phyloP scores from a whole-genome alignment of 2,888 invertebrate species.

The Drosophila paramelanica region DNA sequence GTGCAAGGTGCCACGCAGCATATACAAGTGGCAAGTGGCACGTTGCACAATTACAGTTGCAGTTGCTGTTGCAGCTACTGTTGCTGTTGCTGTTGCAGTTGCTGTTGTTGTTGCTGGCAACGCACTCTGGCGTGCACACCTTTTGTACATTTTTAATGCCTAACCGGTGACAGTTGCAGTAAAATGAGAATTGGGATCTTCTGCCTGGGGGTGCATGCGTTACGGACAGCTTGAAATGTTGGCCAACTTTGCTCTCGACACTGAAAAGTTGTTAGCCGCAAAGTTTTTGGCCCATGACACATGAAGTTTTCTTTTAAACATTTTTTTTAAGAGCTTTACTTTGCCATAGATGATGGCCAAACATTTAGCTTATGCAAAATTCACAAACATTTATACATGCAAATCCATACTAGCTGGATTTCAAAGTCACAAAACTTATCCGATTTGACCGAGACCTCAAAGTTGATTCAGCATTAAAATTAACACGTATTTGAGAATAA shows the following conservation, averaged over 20 bases:
- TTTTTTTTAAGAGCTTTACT: too few species aligned
- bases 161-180: conserved; percentile 8
- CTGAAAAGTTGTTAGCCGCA: conserved; percentile 8
- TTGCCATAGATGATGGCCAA: not conserved
- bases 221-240: conserved; percentile 4
- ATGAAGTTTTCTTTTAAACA: too few species aligned
- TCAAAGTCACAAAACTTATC: too few species aligned
- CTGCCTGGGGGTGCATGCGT: not conserved
- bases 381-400: too few species aligned
- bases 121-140: conserved; percentile 35
- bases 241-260: conserved; percentile 11
- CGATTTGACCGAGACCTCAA: too few species aligned
- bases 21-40: conserved; percentile 6
- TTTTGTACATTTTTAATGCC: conserved; percentile 48
- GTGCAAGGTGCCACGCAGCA: not conserved
- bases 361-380: not conserved
- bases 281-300: conserved; percentile 1
- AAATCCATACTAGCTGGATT: too few species aligned
- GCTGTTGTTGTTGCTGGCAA: conserved; percentile 7
- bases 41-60: conserved; percentile 35
- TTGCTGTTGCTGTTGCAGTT: conserved; percentile 4
- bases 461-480: too few species aligned
- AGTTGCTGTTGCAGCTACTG: too few species aligned
- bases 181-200: not conserved
- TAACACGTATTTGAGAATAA: too few species aligned